Evolutionary conservation across 2,888 invertebrate genomes (phyloP), one percentile per base, ranked within the genome.

Genomic region (Rhogogaster chlorosoma): DNA sequence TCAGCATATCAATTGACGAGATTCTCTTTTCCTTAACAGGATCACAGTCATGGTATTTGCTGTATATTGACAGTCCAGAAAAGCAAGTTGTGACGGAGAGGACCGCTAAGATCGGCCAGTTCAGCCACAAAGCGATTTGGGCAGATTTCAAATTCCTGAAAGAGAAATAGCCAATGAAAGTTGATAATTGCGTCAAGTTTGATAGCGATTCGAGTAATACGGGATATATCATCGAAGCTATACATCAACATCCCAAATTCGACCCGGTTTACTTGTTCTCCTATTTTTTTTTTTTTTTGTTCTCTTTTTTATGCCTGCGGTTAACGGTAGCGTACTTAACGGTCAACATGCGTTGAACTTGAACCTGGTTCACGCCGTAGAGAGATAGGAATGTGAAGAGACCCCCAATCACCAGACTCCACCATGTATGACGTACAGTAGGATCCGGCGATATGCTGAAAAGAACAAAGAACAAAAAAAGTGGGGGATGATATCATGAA

Each of bases 341-440:
- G 6, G 97, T 96, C 84, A 97, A 91, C 83, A 97, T 94, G 67
- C 97, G 94, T 92, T 97, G 97, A 0, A 97, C 95, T 93, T 97
- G 98, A 0, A 98, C 96, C 93, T 98, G 98, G 92, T 98, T 98
- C 0, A 98, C 97, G 2, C 96, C 98, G 92, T 98, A 98, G 9
- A 98, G 90, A 0, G 98, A 96, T 64, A 97, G 92, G 91, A 96
- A 98, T 0, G 97, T 98, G 83, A 97, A 95, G 57, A 96, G 93
- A 0, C 98, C 98, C n/a, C 98, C 98, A 82, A 98, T 94, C 5
- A 96, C 94, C 38, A 98, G 94, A 0, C 97, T 96, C 95, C 97
- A 98, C 96, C 98, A 97, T 0, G 98, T 97, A 88, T 98, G 97
- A 22, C 98, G 95, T 80, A 96, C 95, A 0, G 97, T 98, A 6